Evolutionary conservation across 2,888 invertebrate species (phyloP).

Genomic region (Agrilus cyanescens): DNA sequence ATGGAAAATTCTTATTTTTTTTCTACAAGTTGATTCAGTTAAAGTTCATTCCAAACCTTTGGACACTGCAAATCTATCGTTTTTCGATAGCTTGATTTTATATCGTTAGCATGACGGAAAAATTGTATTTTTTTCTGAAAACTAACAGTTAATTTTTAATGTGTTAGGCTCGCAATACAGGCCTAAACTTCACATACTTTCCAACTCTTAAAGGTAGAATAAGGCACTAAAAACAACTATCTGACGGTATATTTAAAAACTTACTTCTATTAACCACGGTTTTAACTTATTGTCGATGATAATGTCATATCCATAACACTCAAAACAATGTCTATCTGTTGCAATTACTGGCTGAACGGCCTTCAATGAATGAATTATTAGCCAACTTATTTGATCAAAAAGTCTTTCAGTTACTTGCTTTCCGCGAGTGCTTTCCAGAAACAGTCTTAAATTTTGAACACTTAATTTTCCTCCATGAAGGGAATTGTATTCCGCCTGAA

Average conservation of each 20-base stretch:
- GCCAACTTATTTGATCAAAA: constrained; percentile 79
- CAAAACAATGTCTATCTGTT: constrained; percentile 84
- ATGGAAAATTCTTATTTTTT: too few relatives aligned
- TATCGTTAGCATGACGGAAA: too few relatives aligned
- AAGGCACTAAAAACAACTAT: neutral
- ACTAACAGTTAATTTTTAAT: too few relatives aligned
- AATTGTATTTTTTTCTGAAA: too few relatives aligned
- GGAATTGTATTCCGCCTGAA: constrained; percentile 81
- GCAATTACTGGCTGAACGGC: constrained; percentile 89
- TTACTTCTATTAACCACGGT: constrained; percentile 82
- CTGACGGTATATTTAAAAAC: neutral
- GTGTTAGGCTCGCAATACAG: too few relatives aligned
- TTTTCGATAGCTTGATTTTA: too few relatives aligned
- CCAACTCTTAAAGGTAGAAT: too few relatives aligned
- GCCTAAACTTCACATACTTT: too few relatives aligned
- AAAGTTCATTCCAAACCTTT: too few relatives aligned
- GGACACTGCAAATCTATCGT: too few relatives aligned
- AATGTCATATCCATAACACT: constrained; percentile 93
- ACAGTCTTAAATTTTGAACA: constrained; percentile 78
- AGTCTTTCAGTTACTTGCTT: constrained; percentile 78
- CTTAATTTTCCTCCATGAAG: constrained; percentile 93
- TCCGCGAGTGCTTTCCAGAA: constrained; percentile 82
- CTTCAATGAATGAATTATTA: constrained; percentile 86
- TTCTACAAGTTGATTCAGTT: too few relatives aligned
- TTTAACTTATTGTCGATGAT: constrained; percentile 90